phyloP scores from a whole-genome alignment of 2,888 invertebrate species.

The Hydrotaea diabolus region DNA sequence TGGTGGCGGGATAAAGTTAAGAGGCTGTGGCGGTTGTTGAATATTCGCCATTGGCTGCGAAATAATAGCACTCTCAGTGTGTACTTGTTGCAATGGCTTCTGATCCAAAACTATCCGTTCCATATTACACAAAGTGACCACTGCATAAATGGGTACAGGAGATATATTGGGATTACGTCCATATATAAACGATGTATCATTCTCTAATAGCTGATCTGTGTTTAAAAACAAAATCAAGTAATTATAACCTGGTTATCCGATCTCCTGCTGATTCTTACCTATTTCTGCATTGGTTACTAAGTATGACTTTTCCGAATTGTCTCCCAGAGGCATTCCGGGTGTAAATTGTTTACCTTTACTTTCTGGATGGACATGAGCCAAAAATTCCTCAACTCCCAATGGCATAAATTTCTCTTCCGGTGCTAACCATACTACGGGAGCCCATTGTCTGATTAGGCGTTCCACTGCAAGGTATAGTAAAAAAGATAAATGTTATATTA shows the following conservation, averaged over 20 bases:
- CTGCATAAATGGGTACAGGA: slow-evolving; percentile 84
- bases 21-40: slow-evolving; percentile 4
- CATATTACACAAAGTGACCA: slow-evolving; percentile 82
- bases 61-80: background rate
- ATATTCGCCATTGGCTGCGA: background rate
- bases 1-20: background rate
- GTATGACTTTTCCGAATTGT: slow-evolving; percentile 81
- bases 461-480: slow-evolving; percentile 74
- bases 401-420: slow-evolving; percentile 85
- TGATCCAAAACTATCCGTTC: slow-evolving; percentile 28
- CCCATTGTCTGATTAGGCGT: slow-evolving; percentile 83
- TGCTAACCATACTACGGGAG: slow-evolving; percentile 85
- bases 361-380: slow-evolving; percentile 82
- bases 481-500: background rate
- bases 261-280: slow-evolving; percentile 74
- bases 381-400: slow-evolving; percentile 83
- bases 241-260: background rate
- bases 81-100: background rate
- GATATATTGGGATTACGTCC: slow-evolving; percentile 83
- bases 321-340: slow-evolving; percentile 75
- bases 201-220: slow-evolving; percentile 76
- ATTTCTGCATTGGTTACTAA: slow-evolving; percentile 82
- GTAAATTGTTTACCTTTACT: slow-evolving; percentile 74
- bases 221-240: background rate
- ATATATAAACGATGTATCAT: slow-evolving; percentile 83